Evolutionary conservation across 2,113 vertebrate species (phyloP).

Genomic region (Felis chaus): DNA sequence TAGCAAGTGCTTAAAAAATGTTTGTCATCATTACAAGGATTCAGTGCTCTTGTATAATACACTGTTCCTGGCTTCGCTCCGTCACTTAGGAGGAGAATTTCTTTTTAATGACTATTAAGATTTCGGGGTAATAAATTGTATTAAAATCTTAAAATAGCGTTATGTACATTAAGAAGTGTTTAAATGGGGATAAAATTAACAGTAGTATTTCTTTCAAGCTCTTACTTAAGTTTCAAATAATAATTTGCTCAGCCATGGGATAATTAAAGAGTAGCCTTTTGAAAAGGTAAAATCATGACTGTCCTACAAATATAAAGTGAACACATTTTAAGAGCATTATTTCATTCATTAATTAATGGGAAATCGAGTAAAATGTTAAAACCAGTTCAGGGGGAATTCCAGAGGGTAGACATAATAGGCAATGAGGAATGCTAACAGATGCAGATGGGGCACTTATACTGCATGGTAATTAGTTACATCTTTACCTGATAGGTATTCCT

Average conservation of each 20-base stretch:
- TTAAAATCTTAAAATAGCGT: neutral
- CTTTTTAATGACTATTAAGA: neutral
- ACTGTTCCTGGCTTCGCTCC: neutral
- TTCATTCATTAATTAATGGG: neutral
- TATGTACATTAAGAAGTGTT: neutral
- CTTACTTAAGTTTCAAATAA: constrained; percentile 18
- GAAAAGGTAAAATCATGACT: neutral
- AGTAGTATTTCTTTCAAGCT: neutral
- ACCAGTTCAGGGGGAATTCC: neutral
- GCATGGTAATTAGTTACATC: fast-evolving
- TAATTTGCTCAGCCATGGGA: neutral
- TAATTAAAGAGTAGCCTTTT: neutral
- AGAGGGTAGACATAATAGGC: neutral
- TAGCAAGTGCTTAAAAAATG: neutral
- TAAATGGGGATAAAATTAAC: neutral
- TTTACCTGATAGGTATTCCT: neutral
- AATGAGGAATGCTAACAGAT: neutral
- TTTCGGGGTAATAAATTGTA: neutral
- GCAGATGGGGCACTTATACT: fast-evolving
- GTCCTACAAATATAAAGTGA: neutral
- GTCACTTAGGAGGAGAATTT: neutral
- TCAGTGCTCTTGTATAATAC: neutral
- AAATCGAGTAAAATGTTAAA: neutral
- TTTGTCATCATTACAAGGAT: neutral
- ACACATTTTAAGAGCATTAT: neutral